Conservation (phyloP, 1,140 invertebrate genomes). For the Zophobas atratus region DNA sequence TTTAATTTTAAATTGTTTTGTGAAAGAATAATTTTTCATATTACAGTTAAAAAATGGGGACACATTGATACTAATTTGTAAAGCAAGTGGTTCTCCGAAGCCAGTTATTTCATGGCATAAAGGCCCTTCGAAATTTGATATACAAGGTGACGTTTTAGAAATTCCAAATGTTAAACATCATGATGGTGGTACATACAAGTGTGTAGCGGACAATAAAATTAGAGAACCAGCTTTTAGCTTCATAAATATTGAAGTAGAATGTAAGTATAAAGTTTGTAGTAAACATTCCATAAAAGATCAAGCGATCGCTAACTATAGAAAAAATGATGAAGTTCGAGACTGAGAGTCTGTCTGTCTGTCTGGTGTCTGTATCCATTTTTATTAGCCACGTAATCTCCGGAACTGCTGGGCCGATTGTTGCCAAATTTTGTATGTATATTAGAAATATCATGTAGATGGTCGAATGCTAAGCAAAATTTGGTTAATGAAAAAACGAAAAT, state of each 20-base stretch:
- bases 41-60: slow-evolving; percentile 57
- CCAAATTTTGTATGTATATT: too few relatives aligned
- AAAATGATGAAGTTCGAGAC: slow-evolving; percentile 56
- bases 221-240: slow-evolving; percentile 55
- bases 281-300: slow-evolving; percentile 15
- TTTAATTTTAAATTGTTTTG: background rate
- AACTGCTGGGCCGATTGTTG: slow-evolving; percentile 32
- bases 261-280: slow-evolving; percentile 52
- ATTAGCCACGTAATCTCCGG: slow-evolving; percentile 54
- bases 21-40: background rate
- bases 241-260: slow-evolving; percentile 58
- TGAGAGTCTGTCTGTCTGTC: slow-evolving; percentile 58
- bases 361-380: slow-evolving; percentile 46
- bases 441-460: too few relatives aligned
- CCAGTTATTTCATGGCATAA: slow-evolving; percentile 61
- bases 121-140: slow-evolving; percentile 52
- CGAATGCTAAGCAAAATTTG: too few relatives aligned
- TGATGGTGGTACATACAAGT: slow-evolving; percentile 58
- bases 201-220: slow-evolving; percentile 62
- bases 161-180: slow-evolving; percentile 55
- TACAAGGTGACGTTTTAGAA: slow-evolving; percentile 57
- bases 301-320: slow-evolving; percentile 56
- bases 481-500: too few relatives aligned
- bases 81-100: slow-evolving; percentile 58
- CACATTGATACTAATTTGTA: slow-evolving; percentile 57